Conservation (phyloP, 2,113 vertebrate genomes). For the Propithecus coquereli region DNA sequence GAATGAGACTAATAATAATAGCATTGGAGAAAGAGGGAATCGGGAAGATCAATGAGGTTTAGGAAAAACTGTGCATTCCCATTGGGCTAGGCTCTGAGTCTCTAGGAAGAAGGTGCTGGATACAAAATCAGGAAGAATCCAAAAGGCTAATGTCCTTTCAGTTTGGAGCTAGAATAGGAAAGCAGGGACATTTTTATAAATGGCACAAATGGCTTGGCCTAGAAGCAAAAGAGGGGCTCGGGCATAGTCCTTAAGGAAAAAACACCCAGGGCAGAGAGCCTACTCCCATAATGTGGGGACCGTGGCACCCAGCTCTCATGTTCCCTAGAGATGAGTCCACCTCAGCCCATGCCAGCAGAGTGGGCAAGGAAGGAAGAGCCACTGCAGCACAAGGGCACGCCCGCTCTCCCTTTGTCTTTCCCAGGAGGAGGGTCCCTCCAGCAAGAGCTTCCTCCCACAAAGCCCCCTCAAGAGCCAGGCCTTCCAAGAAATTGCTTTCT, state of each 20-base stretch:
- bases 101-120: background rate
- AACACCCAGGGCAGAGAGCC: background rate
- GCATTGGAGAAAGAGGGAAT: background rate
- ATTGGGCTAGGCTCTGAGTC: background rate
- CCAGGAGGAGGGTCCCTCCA: background rate
- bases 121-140: background rate
- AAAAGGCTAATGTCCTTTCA: constrained; percentile 20
- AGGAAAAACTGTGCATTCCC: constrained; percentile 1
- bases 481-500: constrained; percentile 43
- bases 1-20: background rate
- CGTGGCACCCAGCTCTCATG: background rate
- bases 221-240: background rate
- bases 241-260: background rate
- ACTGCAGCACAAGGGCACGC: background rate
- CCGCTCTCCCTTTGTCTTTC: background rate
- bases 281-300: background rate
- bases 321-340: background rate
- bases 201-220: background rate
- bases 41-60: constrained; percentile 16
- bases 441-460: background rate
- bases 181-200: background rate
- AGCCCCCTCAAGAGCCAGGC: background rate
- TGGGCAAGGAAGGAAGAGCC: background rate
- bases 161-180: background rate
- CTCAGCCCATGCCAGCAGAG: background rate